phyloP scores from a whole-genome alignment of 2,888 invertebrate genomes.

The Eudasyphora cyanicolor region DNA sequence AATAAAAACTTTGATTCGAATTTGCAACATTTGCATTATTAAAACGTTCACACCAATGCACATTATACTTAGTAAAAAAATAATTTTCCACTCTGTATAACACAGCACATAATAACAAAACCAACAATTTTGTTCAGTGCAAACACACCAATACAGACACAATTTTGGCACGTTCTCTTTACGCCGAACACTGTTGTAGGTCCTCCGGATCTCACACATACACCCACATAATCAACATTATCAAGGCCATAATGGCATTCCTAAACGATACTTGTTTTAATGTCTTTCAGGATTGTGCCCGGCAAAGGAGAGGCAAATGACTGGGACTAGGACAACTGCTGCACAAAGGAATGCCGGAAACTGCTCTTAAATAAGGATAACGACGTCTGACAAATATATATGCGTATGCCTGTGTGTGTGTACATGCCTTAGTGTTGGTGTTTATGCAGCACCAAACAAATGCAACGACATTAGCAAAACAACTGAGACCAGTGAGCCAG shows the following conservation, averaged over 20 bases:
- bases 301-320: background rate
- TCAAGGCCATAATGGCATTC: constrained; percentile 6
- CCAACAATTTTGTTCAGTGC: too few relatives aligned
- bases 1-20: too few relatives aligned
- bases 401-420: background rate
- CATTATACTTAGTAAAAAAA: too few relatives aligned
- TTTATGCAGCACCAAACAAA: background rate
- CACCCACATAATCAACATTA: background rate
- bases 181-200: too few relatives aligned
- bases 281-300: background rate
- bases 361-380: constrained; percentile 29
- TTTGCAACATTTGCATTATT: too few relatives aligned
- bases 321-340: background rate
- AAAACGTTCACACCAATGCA: too few relatives aligned
- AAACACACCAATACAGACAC: too few relatives aligned
- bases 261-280: constrained; percentile 13
- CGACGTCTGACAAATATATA: constrained; percentile 27
- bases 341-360: background rate
- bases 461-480: background rate
- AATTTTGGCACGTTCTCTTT: too few relatives aligned
- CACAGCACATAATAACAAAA: too few relatives aligned
- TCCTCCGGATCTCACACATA: background rate
- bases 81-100: too few relatives aligned
- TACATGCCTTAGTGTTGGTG: background rate
- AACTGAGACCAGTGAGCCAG: background rate